Percentiles rank a stretch among this genome's conserved stretches.
Conservation (phyloP, 2,888 invertebrate species). For the Antitype chi region DNA sequence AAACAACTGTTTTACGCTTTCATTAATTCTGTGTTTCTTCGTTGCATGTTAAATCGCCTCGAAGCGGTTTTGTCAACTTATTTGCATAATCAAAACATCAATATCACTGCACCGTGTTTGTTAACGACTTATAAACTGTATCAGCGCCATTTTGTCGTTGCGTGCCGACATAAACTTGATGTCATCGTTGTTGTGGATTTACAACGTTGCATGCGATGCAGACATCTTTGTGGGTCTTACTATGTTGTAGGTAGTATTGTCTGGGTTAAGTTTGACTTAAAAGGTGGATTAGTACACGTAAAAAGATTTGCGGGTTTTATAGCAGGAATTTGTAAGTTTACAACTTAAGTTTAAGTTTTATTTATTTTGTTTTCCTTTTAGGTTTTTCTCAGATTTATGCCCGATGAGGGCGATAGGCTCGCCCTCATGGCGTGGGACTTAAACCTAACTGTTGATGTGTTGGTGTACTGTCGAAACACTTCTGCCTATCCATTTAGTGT, state of each 20-base stretch:
- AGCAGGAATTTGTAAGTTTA: neutral
- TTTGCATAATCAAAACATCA: constrained; percentile 55
- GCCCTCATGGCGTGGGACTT: neutral
- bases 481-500: neutral
- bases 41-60: neutral
- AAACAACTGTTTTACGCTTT: neutral
- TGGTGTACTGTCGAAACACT: neutral
- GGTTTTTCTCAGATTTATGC: neutral
- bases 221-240: constrained; percentile 21
- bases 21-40: neutral
- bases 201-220: constrained; percentile 59
- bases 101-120: constrained; percentile 49
- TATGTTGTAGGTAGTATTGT: constrained; percentile 33
- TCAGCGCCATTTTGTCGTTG: constrained; percentile 44
- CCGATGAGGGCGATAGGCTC: neutral
- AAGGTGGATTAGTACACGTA: constrained; percentile 11
- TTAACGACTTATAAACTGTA: constrained; percentile 51
- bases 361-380: neutral
- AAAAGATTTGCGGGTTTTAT: constrained; percentile 34
- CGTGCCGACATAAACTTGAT: constrained; percentile 50
- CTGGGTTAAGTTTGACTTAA: constrained; percentile 26
- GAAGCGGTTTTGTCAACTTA: constrained; percentile 19
- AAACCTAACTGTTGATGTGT: neutral
- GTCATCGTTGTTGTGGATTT: constrained; percentile 40
- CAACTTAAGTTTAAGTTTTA: neutral